phyloP scores from a whole-genome alignment of 2,888 invertebrate genomes.

The Gibbula magus region DNA sequence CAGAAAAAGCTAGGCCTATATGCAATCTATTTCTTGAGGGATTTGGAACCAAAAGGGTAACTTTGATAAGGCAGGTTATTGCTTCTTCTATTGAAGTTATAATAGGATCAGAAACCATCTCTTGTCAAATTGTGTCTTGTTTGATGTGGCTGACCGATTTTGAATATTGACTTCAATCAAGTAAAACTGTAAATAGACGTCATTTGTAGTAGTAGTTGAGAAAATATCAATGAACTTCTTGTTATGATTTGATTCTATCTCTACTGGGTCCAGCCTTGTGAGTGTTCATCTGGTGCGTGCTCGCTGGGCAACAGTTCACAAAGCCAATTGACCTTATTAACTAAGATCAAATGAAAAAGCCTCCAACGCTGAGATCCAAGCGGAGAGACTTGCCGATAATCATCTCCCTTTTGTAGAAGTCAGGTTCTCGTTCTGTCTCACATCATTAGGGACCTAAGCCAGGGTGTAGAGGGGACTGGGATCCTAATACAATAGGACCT shows the following conservation, averaged over 20 bases:
- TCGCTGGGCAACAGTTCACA: constrained; percentile 3
- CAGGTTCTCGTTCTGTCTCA: neutral
- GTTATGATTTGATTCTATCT: neutral
- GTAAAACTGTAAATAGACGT: no score
- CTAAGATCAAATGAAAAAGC: constrained; percentile 3
- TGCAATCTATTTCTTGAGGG: no score
- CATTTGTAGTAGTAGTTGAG: no score
- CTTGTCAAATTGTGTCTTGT: no score
- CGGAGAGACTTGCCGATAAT: neutral
- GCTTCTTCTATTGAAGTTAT: no score
- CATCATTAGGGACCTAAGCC: constrained; percentile 3
- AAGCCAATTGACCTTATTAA: constrained; percentile 21
- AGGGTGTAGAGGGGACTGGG: neutral
- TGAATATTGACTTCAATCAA: no score
- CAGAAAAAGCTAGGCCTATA: no score
- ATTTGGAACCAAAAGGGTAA: no score
- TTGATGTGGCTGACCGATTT: no score
- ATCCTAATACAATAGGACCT: neutral
- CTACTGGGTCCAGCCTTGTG: neutral
- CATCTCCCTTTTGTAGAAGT: constrained; percentile 9
- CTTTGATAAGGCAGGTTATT: no score
- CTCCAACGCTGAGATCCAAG: neutral
- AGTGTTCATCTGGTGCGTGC: neutral
- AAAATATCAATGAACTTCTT: no score
- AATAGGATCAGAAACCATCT: no score